phyloP scores from a whole-genome alignment of 2,888 invertebrate species.

The Thelaira solivaga region DNA sequence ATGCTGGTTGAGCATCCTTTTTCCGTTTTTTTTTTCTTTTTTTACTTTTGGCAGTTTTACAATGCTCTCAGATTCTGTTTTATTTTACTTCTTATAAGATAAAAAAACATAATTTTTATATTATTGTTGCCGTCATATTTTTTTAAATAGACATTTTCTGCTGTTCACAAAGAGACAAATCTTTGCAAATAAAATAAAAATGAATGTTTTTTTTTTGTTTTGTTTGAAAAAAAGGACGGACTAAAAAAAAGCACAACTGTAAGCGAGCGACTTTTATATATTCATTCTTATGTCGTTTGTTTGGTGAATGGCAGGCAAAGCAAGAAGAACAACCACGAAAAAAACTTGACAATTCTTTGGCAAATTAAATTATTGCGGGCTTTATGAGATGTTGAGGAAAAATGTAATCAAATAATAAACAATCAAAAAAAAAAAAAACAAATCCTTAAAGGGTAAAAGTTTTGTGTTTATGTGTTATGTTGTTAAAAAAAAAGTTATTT shows the following conservation, averaged over 20 bases:
- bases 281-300: constrained; percentile 37
- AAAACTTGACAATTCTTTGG: constrained; percentile 58
- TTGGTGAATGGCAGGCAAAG: constrained; percentile 18
- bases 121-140: constrained; percentile 43
- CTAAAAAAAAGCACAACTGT: constrained; percentile 14
- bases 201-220: too few species aligned
- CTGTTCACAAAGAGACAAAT: constrained; percentile 37
- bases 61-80: constrained; percentile 25
- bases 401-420: constrained; percentile 50
- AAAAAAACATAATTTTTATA: constrained; percentile 20
- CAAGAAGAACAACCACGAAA: background rate
- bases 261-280: constrained; percentile 49
- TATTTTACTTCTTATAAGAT: constrained; percentile 13
- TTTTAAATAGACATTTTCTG: constrained; percentile 47
- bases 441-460: constrained; percentile 40
- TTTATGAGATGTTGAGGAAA: constrained; percentile 55
- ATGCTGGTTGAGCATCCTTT: constrained; percentile 55
- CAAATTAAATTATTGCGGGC: constrained; percentile 62
- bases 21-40: constrained; percentile 24
- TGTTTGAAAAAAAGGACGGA: constrained; percentile 14
- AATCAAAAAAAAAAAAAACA: too few species aligned
- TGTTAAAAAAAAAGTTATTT: constrained; percentile 1
- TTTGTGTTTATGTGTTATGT: background rate
- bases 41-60: constrained; percentile 48
- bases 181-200: constrained; percentile 37